A percentile compares a stretch with the other conserved stretches of the same genome.
phyloP scores from a whole-genome alignment of 2,888 invertebrate species.

The Teleogryllus oceanicus region DNA sequence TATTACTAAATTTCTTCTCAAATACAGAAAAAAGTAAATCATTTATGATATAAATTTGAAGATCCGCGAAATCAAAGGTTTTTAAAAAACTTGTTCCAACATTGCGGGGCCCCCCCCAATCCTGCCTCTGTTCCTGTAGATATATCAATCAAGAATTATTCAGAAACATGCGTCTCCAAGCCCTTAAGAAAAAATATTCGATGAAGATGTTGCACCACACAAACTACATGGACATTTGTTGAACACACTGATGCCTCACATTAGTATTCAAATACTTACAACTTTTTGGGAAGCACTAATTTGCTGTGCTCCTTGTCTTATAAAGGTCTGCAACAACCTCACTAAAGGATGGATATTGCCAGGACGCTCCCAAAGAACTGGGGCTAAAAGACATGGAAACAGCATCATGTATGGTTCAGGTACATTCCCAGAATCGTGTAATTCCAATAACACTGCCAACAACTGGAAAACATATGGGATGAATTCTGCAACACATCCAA shows the following conservation, averaged over 20 bases:
- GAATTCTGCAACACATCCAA: slow-evolving; percentile 66
- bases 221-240: not conserved
- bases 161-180: too few relatives aligned
- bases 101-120: too few relatives aligned
- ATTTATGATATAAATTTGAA: too few relatives aligned
- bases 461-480: slow-evolving; percentile 99
- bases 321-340: slow-evolving; percentile 83
- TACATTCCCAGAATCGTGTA: slow-evolving; percentile 58
- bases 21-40: too few relatives aligned
- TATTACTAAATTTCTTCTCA: too few relatives aligned
- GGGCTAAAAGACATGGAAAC: slow-evolving; percentile 84
- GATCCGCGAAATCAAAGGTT: too few relatives aligned
- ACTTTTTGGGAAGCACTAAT: slow-evolving; percentile 68
- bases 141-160: too few relatives aligned
- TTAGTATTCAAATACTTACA: slow-evolving; percentile 50
- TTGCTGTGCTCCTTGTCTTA: slow-evolving; percentile 67
- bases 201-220: not conserved
- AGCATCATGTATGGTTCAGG: slow-evolving; percentile 85
- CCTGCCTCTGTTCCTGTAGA: too few relatives aligned
- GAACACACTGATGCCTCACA: not conserved
- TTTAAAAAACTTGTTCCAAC: too few relatives aligned
- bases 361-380: slow-evolving; percentile 87
- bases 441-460: slow-evolving; percentile 82
- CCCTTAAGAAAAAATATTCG: too few relatives aligned
- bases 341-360: slow-evolving; percentile 94